Percentiles rank a stretch among this genome's conserved stretches.
phyloP scores from a whole-genome alignment of 30 jellyfish, hydroid and myxozoan species.

The Hydra vulgaris region DNA sequence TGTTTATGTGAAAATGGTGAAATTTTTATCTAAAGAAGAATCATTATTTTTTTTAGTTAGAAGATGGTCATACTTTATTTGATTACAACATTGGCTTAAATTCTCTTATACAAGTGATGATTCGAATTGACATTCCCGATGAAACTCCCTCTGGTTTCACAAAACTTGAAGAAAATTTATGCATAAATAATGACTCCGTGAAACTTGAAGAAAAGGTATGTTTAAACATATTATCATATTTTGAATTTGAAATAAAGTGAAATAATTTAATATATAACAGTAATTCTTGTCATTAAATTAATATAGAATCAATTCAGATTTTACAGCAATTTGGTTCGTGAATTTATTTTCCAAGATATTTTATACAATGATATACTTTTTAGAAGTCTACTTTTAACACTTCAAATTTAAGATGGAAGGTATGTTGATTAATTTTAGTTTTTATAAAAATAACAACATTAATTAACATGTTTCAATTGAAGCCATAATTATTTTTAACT shows the following conservation, averaged over 20 bases:
- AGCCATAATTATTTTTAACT: too few relatives aligned
- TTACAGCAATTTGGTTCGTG: too few relatives aligned
- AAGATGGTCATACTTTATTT: conserved; percentile 85
- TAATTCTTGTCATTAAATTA: too few relatives aligned
- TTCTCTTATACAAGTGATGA: conserved; percentile 82
- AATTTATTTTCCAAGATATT: too few relatives aligned
- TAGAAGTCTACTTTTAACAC: not conserved
- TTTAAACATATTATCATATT: too few relatives aligned
- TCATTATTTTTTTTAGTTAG: conserved; percentile 38
- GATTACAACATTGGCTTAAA: conserved; percentile 82
- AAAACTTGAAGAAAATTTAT: not conserved
- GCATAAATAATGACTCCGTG: not conserved
- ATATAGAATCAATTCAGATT: too few relatives aligned
- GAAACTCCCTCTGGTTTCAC: not conserved
- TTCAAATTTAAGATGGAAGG: conserved; percentile 7
- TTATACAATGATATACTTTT: not conserved
- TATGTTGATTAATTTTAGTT: not conserved
- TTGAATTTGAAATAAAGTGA: too few relatives aligned
- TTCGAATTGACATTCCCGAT: conserved; percentile 29
- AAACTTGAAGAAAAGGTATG: not conserved
- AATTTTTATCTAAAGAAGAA: too few relatives aligned
- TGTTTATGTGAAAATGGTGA: too few relatives aligned
- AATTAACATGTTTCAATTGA: too few relatives aligned
- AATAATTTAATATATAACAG: too few relatives aligned
- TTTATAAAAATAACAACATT: not conserved